These are phyloP conservation scores for Idaea aversata DNA, from an alignment of 2,888 invertebrate species.

Conservation along the genomic window DNA sequence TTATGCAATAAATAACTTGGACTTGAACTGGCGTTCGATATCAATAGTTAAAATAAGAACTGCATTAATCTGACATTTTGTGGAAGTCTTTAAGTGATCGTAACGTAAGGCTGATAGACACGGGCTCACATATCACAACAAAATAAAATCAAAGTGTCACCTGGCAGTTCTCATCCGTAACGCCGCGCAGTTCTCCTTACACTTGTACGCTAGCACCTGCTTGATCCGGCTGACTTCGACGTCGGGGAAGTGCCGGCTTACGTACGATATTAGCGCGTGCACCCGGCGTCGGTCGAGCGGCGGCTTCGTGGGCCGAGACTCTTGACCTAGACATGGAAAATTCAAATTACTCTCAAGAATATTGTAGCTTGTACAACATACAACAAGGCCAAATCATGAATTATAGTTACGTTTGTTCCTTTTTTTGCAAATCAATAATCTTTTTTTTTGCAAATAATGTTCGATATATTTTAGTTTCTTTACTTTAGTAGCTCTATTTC, in stretches of 20 bases:
- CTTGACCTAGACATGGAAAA: slow-evolving; percentile 52
- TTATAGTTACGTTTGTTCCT: no score
- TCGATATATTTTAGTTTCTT: no score
- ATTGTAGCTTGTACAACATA: no score
- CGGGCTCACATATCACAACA: not conserved
- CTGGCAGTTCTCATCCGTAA: slow-evolving; percentile 87
- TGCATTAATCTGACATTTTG: no score
- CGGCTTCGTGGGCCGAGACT: slow-evolving; percentile 87
- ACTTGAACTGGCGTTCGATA: no score
- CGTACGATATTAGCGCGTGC: slow-evolving; percentile 88
- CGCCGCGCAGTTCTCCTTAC: slow-evolving; percentile 88
- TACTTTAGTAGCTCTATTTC: no score
- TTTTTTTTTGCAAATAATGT: no score
- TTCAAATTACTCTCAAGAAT: no score
- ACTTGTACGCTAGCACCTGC: slow-evolving; percentile 88
- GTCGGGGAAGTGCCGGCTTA: slow-evolving; percentile 86
- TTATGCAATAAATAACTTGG: no score
- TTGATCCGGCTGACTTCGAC: slow-evolving; percentile 88
- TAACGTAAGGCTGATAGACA: not conserved
- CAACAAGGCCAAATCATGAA: no score
- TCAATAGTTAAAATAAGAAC: no score
- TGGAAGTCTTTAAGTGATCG: not conserved
- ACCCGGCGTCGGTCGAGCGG: slow-evolving; percentile 86
- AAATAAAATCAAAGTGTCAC: slow-evolving; percentile 48
- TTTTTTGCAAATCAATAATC: no score